A percentile compares a stretch with the other conserved stretches of the same genome.
These are phyloP conservation scores for Varanus komodoensis DNA, from an alignment of 2,113 vertebrate species.

Conservation along the genomic window DNA sequence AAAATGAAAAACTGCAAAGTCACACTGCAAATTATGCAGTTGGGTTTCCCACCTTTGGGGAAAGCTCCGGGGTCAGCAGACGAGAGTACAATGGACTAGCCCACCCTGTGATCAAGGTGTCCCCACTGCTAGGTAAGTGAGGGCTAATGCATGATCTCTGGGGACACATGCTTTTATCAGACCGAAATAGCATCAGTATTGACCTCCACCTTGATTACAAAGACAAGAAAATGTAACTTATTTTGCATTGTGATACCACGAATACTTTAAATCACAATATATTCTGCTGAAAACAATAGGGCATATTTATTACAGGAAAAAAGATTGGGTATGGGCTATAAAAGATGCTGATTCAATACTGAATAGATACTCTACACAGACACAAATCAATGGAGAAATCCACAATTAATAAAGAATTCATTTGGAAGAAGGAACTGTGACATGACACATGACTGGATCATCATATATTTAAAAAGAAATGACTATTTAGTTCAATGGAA, in stretches of 20 bases:
- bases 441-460: background rate
- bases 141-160: no score
- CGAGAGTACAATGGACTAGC: no score
- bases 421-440: background rate
- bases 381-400: background rate
- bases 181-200: background rate
- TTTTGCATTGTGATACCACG: background rate
- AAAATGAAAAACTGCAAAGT: background rate
- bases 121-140: no score
- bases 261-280: background rate
- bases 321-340: background rate
- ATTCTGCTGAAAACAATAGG: background rate
- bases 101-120: no score
- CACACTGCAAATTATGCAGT: no score
- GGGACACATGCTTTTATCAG: no score
- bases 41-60: no score
- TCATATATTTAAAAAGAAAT: background rate
- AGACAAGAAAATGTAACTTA: background rate
- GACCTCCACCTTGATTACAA: background rate
- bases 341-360: background rate
- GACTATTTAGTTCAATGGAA: background rate
- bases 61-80: no score
- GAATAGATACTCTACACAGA: background rate
- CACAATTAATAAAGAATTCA: background rate
- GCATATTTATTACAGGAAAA: background rate